Percentiles rank a stretch among this genome's conserved stretches.
These are phyloP conservation scores for Zaprionus capensis DNA, from an alignment of 1,140 invertebrate species.

Conservation along the genomic window DNA sequence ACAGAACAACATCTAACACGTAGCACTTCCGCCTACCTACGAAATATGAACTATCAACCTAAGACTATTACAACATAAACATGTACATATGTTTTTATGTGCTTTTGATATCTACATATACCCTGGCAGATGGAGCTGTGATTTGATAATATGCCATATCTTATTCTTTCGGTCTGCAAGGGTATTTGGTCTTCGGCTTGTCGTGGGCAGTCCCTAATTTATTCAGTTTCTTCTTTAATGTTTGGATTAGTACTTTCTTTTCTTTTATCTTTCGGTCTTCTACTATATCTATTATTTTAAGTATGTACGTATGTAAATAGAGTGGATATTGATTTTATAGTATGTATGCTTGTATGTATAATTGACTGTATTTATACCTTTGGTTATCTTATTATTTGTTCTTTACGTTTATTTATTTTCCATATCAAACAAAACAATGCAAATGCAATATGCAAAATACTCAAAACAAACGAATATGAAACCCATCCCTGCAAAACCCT, in stretches of 20 bases:
- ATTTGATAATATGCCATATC: neutral
- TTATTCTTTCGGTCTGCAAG: neutral
- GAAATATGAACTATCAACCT: neutral
- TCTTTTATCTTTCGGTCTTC: neutral
- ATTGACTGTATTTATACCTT: slow-evolving; percentile 49
- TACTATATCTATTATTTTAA: neutral
- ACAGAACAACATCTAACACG: slow-evolving; percentile 4
- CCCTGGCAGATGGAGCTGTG: neutral
- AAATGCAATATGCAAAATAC: slow-evolving; percentile 43
- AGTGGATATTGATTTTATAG: slow-evolving; percentile 15
- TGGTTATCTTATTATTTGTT: slow-evolving; percentile 70
- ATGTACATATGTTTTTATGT: slow-evolving; percentile 5
- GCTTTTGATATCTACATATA: neutral
- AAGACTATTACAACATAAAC: neutral
- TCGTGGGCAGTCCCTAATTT: neutral
- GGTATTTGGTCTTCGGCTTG: neutral
- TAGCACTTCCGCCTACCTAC: neutral
- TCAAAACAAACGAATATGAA: slow-evolving; percentile 32
- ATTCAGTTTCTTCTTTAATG: neutral
- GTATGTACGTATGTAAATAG: slow-evolving; percentile 7
- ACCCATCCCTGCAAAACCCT: slow-evolving; percentile 8
- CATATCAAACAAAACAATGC: slow-evolving; percentile 57
- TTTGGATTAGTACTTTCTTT: slow-evolving; percentile 1
- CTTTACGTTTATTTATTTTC: slow-evolving; percentile 69
- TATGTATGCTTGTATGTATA: slow-evolving; percentile 32